phyloP scores from a whole-genome alignment of 1,140 invertebrate species.

The Dendrolimus punctatus region DNA sequence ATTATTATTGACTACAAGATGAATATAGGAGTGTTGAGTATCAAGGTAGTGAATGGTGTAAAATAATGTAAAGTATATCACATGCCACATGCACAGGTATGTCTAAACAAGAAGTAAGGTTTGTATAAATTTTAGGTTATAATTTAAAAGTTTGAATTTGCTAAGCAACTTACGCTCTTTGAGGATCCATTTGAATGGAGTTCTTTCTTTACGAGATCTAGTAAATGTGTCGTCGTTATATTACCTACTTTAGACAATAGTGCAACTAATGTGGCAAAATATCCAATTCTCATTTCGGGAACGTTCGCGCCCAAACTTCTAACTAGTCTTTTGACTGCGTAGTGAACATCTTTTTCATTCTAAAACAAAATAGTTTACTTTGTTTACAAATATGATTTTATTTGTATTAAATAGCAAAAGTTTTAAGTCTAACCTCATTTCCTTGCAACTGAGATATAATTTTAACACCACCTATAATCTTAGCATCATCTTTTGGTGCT shows the following conservation, averaged over 20 bases:
- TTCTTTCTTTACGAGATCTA: constrained; percentile 51
- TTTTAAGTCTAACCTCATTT: constrained; percentile 46
- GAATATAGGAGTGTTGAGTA: too few species aligned
- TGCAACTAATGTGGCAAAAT: constrained; percentile 48
- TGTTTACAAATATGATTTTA: constrained; percentile 6
- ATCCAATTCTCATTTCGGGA: constrained; percentile 42
- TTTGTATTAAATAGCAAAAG: constrained; percentile 3
- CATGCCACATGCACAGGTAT: too few species aligned
- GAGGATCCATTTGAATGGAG: constrained; percentile 52
- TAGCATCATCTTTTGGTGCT: constrained; percentile 39
- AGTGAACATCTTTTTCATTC: constrained; percentile 65
- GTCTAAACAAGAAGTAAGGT: too few species aligned
- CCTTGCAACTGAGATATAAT: constrained; percentile 43
- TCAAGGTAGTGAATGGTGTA: too few species aligned
- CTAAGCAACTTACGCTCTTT: constrained; percentile 50
- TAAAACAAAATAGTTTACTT: constrained; percentile 30
- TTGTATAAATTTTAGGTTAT: too few species aligned
- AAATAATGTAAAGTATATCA: too few species aligned
- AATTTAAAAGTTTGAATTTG: too few species aligned
- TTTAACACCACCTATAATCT: constrained; percentile 45
- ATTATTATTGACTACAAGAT: too few species aligned
- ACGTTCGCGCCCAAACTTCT: constrained; percentile 57
- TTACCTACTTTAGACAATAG: constrained; percentile 35
- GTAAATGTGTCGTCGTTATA: constrained; percentile 34
- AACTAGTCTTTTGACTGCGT: constrained; percentile 50